Percentiles rank a stretch among this genome's conserved stretches.
Conservation (phyloP, 2,888 invertebrate genomes). For the Caenorhabditis zanzibari region DNA sequence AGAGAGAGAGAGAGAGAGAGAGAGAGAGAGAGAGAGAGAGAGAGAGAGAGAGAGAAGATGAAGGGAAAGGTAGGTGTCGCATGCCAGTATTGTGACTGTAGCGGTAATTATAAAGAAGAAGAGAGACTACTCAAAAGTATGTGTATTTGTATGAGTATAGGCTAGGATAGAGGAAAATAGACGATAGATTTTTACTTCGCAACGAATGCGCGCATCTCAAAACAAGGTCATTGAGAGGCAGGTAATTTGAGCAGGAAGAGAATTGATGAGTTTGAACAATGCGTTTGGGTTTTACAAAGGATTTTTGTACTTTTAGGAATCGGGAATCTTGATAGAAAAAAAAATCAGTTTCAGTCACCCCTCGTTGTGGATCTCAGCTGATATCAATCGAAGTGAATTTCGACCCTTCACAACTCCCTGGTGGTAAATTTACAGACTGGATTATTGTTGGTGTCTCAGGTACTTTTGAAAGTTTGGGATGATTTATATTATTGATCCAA, state of each 20-base stretch:
- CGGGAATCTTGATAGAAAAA: too few relatives aligned
- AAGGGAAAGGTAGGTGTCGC: slow-evolving; percentile 19
- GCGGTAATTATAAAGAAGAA: slow-evolving; percentile 49
- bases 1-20: neutral
- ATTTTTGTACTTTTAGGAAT: neutral
- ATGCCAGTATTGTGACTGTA: slow-evolving; percentile 30
- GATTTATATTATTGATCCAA: neutral
- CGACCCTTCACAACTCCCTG: slow-evolving; percentile 73
- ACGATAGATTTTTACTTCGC: slow-evolving; percentile 25
- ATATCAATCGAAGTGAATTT: slow-evolving; percentile 81
- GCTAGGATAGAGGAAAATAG: neutral
- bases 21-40: neutral
- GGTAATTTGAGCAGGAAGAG: slow-evolving; percentile 10
- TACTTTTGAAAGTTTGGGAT: too few relatives aligned
- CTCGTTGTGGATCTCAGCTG: slow-evolving; percentile 77
- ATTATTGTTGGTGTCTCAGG: slow-evolving; percentile 81
- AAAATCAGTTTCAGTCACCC: slow-evolving; percentile 74
- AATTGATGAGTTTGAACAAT: slow-evolving; percentile 16
- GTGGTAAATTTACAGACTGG: slow-evolving; percentile 80
- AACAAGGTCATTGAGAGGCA: slow-evolving; percentile 32
- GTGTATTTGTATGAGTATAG: neutral
- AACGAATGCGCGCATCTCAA: slow-evolving; percentile 28
- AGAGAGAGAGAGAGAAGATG: neutral
- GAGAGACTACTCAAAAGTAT: slow-evolving; percentile 12
- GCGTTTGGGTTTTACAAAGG: neutral